Evolutionary conservation across 2,888 invertebrate genomes (phyloP), one percentile per base, ranked within the genome.

Genomic region (Scaptomyza tumidula): DNA sequence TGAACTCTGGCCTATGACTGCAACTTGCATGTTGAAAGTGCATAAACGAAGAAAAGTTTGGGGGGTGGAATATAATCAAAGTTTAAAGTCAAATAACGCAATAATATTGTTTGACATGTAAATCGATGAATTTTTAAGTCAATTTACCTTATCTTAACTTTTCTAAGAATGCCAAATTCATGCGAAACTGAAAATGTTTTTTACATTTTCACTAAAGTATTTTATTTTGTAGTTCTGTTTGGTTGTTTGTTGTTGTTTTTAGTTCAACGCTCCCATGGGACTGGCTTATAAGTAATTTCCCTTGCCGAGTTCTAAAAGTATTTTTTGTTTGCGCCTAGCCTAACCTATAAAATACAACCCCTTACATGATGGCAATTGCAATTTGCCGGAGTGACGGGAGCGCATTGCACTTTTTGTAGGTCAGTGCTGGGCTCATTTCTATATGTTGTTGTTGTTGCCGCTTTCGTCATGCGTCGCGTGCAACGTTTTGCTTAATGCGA

Each of bases 351-450:
- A 80, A 83, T n/a, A 2, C 80, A 59, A 81, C 85, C 87, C 87
- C 87, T 46, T 78, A 59, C 59, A 46, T 31, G 33, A 43, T 39
- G 37, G 48, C 73, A 75, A 60, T 61, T 66, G 62, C 81, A 72
- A 64, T 66, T 67, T 54, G 54, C 49, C 52, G 52, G 45, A 56
- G 50, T 56, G 65, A 44, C 50, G 61, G 48, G 63, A 52, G 80
- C 78, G 84, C 84, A 84, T 75, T 84, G 84, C 85, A 88, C 84
- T 84, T 68, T 84, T 88, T 88, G 70, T 84, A 88, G 84, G 84
- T 82, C 82, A 82, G 83, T 82, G 58, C 50, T 73, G 77, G 75
- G 85, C 45, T 58, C 6, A 50, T 43, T 75, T 46, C 3, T 50
- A 45, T 43, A 41, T 49, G 33, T 49, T 52, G 31, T 41, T 39